Evolutionary conservation across 2,797 vertebrate species (phyloP), one percentile per base, ranked within the genome.

Genomic region (Notolabrus celidotus): DNA sequence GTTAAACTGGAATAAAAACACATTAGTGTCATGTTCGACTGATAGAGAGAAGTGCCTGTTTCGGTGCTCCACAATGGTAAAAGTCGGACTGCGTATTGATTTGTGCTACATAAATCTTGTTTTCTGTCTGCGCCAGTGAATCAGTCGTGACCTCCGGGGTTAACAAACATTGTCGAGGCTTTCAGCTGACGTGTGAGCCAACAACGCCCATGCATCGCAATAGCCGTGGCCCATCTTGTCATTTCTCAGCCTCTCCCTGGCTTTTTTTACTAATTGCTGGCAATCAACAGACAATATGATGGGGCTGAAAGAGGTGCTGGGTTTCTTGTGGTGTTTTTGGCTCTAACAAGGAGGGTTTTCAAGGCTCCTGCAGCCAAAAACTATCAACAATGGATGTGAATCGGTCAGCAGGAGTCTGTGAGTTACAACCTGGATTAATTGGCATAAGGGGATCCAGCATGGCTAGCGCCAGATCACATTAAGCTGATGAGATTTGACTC

Each of bases 1-100:
- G 95, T 96, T 98, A 96, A 97, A 96, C 94, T 95, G 95, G 94
- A 96, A 92, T 93, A 94, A 96, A 96, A 97, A 95, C 96, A 96
- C 96, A 97, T 98, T 98, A 97, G 95, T 96, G 96, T 97, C 97
- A 96, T 95, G 96, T 96, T 96, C 94, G 96, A 96, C 96, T 95
- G 96, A 97, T 97, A 96, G 95, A 95, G 96, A 95, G 94, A 96
- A 95, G 95, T 93, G 94, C 92, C 93, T 93, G 93, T 93, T 95
- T 96, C 92, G 94, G 93, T 75, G 93, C 94, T 95, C 94, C 91
- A 92, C 93, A 94, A 94, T 95, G 92, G 94, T 79, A 91, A 95
- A 96, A 95, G 95, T 96, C 95, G 94, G 94, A 93, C 95, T 94
- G 95, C 90, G 93, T 97, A 98, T 97, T 96, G 97, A 99, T 99